phyloP scores from a whole-genome alignment of 2,113 vertebrate genomes.

The Leptocoma aspasia region DNA sequence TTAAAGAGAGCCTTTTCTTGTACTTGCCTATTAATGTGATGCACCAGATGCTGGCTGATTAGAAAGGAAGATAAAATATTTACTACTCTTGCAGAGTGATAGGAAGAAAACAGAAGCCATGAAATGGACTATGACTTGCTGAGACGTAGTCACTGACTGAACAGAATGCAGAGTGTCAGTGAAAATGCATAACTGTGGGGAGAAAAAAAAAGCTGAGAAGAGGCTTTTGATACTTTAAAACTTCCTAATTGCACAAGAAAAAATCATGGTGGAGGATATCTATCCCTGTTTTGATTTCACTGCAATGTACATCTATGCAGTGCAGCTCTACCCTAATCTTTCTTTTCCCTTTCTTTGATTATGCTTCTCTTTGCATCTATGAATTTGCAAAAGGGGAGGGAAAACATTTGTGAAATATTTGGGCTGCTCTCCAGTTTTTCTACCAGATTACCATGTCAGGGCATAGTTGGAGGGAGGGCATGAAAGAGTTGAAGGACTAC shows the following conservation, averaged over 20 bases:
- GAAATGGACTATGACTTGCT: neutral
- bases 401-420: neutral
- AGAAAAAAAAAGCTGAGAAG: neutral
- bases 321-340: neutral
- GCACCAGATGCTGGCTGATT: neutral
- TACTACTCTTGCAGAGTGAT: neutral
- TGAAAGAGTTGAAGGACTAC: neutral
- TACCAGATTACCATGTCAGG: neutral
- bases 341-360: neutral
- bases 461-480: neutral
- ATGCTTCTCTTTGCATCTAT: neutral
- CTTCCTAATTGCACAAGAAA: neutral
- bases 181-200: neutral
- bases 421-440: neutral
- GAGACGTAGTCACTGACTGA: neutral
- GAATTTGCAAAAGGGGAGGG: neutral
- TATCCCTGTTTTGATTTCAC: neutral
- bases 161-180: neutral
- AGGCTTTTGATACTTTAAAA: neutral
- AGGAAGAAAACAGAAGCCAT: neutral
- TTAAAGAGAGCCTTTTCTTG: neutral
- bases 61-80: neutral
- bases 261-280: neutral
- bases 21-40: neutral
- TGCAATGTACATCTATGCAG: neutral